Conservation (phyloP, 35 echinoderm and acorn worm species). For the Ptychodera flava region DNA sequence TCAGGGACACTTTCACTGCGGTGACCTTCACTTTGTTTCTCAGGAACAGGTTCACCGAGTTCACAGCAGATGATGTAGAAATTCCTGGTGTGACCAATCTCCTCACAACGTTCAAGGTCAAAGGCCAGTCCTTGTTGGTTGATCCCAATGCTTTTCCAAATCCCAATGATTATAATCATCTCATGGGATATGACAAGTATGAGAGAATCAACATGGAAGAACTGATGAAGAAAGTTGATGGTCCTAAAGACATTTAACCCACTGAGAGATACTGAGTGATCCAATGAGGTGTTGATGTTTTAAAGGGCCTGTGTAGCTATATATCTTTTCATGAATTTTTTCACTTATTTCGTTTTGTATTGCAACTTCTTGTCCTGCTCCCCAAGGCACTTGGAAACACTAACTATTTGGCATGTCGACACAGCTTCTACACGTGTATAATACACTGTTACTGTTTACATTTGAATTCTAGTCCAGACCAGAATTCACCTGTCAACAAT, state of each 20-base stretch:
- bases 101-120: constrained; percentile 44
- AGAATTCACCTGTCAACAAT: too few relatives aligned
- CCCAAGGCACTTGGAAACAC: too few relatives aligned
- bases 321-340: too few relatives aligned
- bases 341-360: too few relatives aligned
- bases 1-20: constrained; percentile 35
- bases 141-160: constrained; percentile 47
- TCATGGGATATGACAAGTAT: constrained; percentile 60
- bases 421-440: too few relatives aligned
- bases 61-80: constrained; percentile 31
- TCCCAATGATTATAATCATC: constrained; percentile 48
- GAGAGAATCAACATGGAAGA: background rate
- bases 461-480: too few relatives aligned
- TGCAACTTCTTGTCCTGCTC: too few relatives aligned
- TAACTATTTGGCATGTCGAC: too few relatives aligned
- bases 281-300: too few relatives aligned
- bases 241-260: background rate
- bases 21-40: constrained; percentile 49
- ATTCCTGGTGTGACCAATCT: constrained; percentile 47
- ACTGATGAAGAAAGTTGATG: background rate
- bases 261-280: too few relatives aligned
- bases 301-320: too few relatives aligned
- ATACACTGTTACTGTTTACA: too few relatives aligned
- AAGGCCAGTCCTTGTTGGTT: constrained; percentile 46
- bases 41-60: constrained; percentile 25